phyloP scores from a whole-genome alignment of 2,113 vertebrate species.

The Rutilus rutilus region DNA sequence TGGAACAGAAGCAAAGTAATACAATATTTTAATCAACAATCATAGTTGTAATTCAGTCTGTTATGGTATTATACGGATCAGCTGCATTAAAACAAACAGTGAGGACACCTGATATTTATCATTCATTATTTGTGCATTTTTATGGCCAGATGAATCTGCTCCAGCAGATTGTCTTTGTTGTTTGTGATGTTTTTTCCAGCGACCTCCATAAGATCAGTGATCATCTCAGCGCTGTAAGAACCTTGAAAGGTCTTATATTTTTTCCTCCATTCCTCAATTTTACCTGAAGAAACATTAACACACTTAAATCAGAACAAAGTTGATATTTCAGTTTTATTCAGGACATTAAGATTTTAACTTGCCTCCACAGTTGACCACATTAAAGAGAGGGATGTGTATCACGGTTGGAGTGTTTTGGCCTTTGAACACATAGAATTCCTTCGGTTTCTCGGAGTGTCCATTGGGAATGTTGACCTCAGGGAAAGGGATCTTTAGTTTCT shows the following conservation, averaged over 20 bases:
- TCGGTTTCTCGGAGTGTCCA: too few species aligned
- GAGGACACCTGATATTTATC: too few species aligned
- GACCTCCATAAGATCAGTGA: constrained; percentile 1
- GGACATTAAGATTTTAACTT: neutral
- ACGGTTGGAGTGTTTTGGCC: constrained; percentile 35
- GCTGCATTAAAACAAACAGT: too few species aligned
- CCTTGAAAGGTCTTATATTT: too few species aligned
- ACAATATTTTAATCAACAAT: neutral
- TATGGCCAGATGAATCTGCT: neutral
- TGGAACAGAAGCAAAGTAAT: neutral
- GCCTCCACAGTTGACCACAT: constrained; percentile 50
- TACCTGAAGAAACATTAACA: too few species aligned
- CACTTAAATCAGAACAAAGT: neutral
- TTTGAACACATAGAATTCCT: constrained; percentile 19
- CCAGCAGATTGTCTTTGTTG: constrained; percentile 29
- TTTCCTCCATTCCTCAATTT: too few species aligned
- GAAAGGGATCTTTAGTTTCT: too few species aligned
- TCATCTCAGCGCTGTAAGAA: neutral
- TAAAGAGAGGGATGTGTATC: constrained; percentile 49
- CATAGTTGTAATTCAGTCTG: neutral
- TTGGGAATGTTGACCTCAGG: too few species aligned
- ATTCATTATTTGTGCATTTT: too few species aligned
- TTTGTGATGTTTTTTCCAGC: constrained; percentile 33
- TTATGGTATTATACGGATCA: neutral
- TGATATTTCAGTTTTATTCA: neutral